Evolutionary conservation across 2,113 vertebrate species (phyloP), one percentile per base, ranked within the genome.

Genomic region (Suncus etruscus): DNA sequence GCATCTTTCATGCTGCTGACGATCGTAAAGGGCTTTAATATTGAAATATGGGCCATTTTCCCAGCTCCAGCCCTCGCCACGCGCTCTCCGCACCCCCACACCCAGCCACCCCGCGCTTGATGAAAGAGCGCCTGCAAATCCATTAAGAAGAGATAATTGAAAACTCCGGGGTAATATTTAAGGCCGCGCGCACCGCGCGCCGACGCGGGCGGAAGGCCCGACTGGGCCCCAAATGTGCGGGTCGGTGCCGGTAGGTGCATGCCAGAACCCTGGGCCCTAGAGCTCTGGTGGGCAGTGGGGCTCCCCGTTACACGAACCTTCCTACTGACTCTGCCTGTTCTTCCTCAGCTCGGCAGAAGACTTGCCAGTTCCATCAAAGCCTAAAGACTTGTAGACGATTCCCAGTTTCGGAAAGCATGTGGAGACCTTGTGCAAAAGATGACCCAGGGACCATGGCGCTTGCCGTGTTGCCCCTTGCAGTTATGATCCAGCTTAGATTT

Each of bases 31-130:
- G 91, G 94, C 97, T 97, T 96, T 97, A 97, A 98, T 96, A 95
- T 95, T 97, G 97, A 97, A 97, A 97, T 97, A 97, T 97, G 97
- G 81, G 96, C 97, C 97, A 96, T 97, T 97, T 96, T 96, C 96
- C 95, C 91, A 96, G 96, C 87, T 78, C 94, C 81, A 96, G 87
- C 97, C 97, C 73, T 95, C 93, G 80, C 93, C 72, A 73, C 8
- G 68, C 95, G 83, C 93, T 95, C 90, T 83, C 83, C 89, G 65
- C 95, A 94, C 95, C 96, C 95, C 94, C 95, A 94, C 94, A 94
- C 94, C 95, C 95, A 96, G 80, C 97, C 96, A 93, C 94, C 94
- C 89, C 66, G 76, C 72, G 93, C 95, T 96, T 97, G 97, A 97
- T 96, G 65, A 97, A 97, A 94, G 96, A 94, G 94, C 88, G 95